Evolutionary conservation across 37 sponge, comb jelly and placozoan genomes (phyloP).

Genomic region (Halichondria panicea): DNA sequence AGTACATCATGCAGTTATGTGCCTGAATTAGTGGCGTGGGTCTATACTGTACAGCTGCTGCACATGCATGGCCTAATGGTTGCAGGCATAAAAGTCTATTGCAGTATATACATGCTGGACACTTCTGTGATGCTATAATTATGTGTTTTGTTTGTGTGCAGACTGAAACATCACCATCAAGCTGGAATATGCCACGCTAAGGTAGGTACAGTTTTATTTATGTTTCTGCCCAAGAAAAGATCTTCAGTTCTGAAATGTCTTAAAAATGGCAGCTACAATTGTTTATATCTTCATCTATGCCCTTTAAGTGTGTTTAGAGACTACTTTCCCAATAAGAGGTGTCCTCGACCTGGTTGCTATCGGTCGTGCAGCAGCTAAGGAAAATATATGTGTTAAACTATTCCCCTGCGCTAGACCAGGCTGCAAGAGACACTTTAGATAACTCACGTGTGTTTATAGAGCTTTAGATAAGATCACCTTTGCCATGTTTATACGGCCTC

Average conservation of each 20-base stretch:
- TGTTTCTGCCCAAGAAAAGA: too few relatives aligned
- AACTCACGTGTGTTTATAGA: conserved; percentile 45
- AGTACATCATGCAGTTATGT: too few relatives aligned
- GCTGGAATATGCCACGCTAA: conserved; percentile 92
- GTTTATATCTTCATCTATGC: too few relatives aligned
- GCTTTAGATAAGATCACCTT: neutral
- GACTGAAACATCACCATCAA: conserved; percentile 96
- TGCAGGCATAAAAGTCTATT: neutral
- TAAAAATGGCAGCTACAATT: too few relatives aligned
- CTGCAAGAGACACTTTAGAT: conserved; percentile 69
- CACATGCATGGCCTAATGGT: too few relatives aligned
- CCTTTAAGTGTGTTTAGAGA: conserved; percentile 42
- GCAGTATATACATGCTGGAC: neutral
- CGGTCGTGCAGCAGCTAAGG: conserved; percentile 83
- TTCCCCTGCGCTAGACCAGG: conserved; percentile 78
- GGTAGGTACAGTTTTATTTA: too few relatives aligned
- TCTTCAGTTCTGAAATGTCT: too few relatives aligned
- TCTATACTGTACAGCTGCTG: too few relatives aligned
- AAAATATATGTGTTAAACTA: conserved; percentile 72
- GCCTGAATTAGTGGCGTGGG: too few relatives aligned
- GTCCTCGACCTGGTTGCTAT: conserved; percentile 88
- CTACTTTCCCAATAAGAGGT: conserved; percentile 86
- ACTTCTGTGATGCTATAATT: neutral
- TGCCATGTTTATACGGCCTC: neutral
- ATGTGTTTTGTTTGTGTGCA: conserved; percentile 78